Percentiles rank a stretch among this genome's conserved stretches.
These are phyloP conservation scores for Conchocele bisecta DNA, from an alignment of 2,888 invertebrate species.

Conservation along the genomic window DNA sequence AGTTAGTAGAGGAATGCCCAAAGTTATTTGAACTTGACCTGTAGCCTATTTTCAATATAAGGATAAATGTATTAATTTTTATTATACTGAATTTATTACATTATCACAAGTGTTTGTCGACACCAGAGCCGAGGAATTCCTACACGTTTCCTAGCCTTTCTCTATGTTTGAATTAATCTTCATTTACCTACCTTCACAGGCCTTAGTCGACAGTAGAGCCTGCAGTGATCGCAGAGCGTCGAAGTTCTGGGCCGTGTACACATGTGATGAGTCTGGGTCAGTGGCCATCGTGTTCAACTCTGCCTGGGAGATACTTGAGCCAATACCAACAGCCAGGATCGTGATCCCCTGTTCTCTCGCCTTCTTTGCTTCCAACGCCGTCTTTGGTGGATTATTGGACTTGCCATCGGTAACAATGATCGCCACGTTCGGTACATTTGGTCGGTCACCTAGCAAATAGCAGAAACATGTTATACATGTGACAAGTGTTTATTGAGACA, in stretches of 20 bases:
- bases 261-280: constrained; percentile 73
- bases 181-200: constrained; percentile 76
- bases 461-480: too few relatives aligned
- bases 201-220: constrained; percentile 65
- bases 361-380: constrained; percentile 62
- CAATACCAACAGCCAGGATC: constrained; percentile 72
- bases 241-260: constrained; percentile 74
- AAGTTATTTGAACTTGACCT: too few relatives aligned
- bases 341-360: constrained; percentile 64
- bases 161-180: too few relatives aligned
- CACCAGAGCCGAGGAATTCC: too few relatives aligned
- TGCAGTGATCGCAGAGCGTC: constrained; percentile 68
- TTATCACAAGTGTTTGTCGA: too few relatives aligned
- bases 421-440: constrained; percentile 69
- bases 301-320: constrained; percentile 58
- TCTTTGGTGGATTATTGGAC: constrained; percentile 61
- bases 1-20: too few relatives aligned
- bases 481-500: too few relatives aligned
- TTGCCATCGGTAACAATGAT: constrained; percentile 74
- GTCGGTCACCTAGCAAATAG: constrained; percentile 59
- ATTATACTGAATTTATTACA: too few relatives aligned
- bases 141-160: too few relatives aligned
- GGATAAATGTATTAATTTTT: too few relatives aligned
- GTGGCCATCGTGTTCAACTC: constrained; percentile 73
- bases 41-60: too few relatives aligned